phyloP scores from a whole-genome alignment of 2,113 vertebrate genomes.

The Acrocephalus arundinaceus region DNA sequence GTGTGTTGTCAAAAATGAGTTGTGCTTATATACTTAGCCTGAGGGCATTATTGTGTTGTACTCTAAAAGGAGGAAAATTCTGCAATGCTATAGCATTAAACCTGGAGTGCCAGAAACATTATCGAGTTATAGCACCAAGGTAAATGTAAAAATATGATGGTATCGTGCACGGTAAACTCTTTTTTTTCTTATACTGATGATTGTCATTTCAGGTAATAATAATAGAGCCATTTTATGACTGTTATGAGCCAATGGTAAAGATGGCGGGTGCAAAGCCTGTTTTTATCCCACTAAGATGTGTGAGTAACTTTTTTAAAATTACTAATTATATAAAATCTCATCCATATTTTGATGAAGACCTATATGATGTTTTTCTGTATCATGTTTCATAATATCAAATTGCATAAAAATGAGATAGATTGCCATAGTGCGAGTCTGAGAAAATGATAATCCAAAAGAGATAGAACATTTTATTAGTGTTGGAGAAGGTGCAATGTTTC shows the following conservation, averaged over 20 bases:
- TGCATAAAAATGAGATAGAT: neutral
- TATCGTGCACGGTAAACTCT: neutral
- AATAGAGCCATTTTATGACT: constrained; percentile 94
- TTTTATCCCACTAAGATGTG: constrained; percentile 84
- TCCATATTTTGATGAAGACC: neutral
- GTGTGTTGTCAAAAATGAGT: neutral
- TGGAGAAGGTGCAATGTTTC: neutral
- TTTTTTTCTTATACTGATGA: neutral
- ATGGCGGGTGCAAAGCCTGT: constrained; percentile 93
- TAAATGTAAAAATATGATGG: neutral
- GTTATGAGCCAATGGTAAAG: constrained; percentile 91
- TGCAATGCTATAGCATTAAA: neutral
- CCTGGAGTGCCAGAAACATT: neutral
- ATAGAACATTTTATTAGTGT: neutral
- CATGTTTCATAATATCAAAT: neutral
- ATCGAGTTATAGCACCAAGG: neutral
- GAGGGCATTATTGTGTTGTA: neutral
- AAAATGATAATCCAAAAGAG: neutral
- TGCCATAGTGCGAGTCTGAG: neutral
- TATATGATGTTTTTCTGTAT: neutral
- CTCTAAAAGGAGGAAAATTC: neutral
- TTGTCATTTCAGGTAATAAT: constrained; percentile 87
- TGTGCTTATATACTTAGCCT: neutral
- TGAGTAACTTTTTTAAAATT: constrained; percentile 74
- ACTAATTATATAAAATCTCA: neutral